Conservation (phyloP, 1,140 invertebrate species). For the Oryzaephilus surinamensis region DNA sequence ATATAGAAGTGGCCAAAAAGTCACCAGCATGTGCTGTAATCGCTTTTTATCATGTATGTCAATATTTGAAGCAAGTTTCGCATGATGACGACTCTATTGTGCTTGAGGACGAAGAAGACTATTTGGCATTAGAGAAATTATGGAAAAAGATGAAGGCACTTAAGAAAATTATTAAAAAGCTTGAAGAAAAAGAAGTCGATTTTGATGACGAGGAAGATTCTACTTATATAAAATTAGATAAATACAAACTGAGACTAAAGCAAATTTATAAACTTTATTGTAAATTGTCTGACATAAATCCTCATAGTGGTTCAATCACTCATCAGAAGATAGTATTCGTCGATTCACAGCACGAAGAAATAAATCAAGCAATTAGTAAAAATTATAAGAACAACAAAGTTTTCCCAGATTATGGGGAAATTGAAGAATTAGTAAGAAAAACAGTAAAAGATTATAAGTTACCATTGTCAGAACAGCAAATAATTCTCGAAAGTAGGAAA, state of each 20-base stretch:
- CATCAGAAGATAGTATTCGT: slow-evolving; percentile 37
- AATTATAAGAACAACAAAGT: slow-evolving; percentile 37
- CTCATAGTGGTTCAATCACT: slow-evolving; percentile 38
- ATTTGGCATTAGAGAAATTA: slow-evolving; percentile 31
- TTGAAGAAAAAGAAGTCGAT: slow-evolving; percentile 39
- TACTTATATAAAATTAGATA: slow-evolving; percentile 42
- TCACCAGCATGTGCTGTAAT: slow-evolving; percentile 10
- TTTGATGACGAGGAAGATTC: slow-evolving; percentile 43
- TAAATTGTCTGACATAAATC: slow-evolving; percentile 39
- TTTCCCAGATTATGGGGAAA: slow-evolving; percentile 50
- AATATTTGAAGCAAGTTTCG: slow-evolving; percentile 12
- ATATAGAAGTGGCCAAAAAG: neutral
- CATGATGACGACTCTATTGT: slow-evolving; percentile 13
- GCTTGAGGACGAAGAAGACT: slow-evolving; percentile 12
- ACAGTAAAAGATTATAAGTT: slow-evolving; percentile 38
- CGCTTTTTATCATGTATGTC: slow-evolving; percentile 20
- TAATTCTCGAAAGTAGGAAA: slow-evolving; percentile 39
- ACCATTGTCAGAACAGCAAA: slow-evolving; percentile 31
- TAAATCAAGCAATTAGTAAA: slow-evolving; percentile 44
- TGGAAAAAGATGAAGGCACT: slow-evolving; percentile 36
- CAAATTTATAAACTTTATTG: slow-evolving; percentile 43
- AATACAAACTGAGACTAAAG: slow-evolving; percentile 26
- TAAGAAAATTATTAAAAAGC: slow-evolving; percentile 36
- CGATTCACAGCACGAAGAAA: slow-evolving; percentile 35
- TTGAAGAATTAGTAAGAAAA: slow-evolving; percentile 39